A percentile compares a stretch with the other conserved stretches of the same genome.
These are phyloP conservation scores for Chironomus riparius DNA, from an alignment of 2,888 invertebrate genomes.

Conservation along the genomic window DNA sequence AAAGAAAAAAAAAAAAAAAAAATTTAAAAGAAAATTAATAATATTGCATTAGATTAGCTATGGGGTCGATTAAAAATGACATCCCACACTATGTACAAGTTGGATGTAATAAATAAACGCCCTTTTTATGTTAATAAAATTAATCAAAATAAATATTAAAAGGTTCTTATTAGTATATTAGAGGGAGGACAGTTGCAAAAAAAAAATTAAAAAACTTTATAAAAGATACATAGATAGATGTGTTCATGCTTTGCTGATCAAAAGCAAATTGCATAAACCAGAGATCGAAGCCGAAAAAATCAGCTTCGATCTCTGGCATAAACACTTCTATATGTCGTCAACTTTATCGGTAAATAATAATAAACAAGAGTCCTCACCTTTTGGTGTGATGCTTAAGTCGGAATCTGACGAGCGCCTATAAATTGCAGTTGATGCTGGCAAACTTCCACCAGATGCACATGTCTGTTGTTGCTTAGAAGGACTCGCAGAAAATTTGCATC, in stretches of 20 bases:
- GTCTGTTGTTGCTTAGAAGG: constrained; percentile 45
- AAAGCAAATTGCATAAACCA: no score
- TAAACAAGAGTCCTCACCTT: constrained; percentile 54
- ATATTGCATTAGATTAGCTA: neutral
- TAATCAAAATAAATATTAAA: no score
- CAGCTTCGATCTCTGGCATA: no score
- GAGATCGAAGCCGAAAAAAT: no score
- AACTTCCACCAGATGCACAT: constrained; percentile 38
- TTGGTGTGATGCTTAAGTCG: constrained; percentile 84
- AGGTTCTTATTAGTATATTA: no score
- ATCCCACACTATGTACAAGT: no score
- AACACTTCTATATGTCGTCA: no score
- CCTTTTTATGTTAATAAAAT: no score
- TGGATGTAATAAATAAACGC: no score
- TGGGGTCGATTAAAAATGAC: no score
- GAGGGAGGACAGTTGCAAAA: neutral
- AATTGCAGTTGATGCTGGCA: constrained; percentile 46
- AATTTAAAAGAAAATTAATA: neutral
- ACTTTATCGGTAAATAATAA: no score
- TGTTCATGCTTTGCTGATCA: no score
- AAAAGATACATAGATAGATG: neutral
- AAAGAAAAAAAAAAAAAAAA: neutral
- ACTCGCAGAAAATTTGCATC: constrained; percentile 48
- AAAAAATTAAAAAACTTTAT: neutral
- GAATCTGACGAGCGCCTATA: constrained; percentile 86